Evolutionary conservation across 2,888 invertebrate genomes (phyloP), one percentile per base, ranked within the genome.

Genomic region (Platerodrilus igneus): DNA sequence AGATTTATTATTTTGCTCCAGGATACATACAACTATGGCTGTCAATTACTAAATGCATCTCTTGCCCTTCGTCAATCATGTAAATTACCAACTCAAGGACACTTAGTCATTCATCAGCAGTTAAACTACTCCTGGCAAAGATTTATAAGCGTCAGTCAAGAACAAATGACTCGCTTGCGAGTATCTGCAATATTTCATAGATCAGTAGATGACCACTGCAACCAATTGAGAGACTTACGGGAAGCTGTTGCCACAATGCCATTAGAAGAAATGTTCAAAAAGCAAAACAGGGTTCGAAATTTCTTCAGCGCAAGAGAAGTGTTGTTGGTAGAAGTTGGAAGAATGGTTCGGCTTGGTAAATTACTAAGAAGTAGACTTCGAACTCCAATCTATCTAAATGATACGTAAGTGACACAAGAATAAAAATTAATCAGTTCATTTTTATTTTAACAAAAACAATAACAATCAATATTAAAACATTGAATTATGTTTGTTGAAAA

Each of bases 21-120:
- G 86, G 82, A 83, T 32, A 86, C 86, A 10, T 86, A 81, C 64
- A 83, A 86, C 51, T 89, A 88, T 57, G 88, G 88, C 9, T 81
- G 80, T 56, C 86, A 88, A 67, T 68, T 88, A 45, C 68, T 86
- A 30, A 80, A 82, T 55, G 86, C 86, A 3, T 81, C 86, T 2
- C 68, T 83, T 33, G 78, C 83, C 8, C 62, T 89, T 42, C 71
- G 88, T 28, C 76, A 83, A 45, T 83, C 86, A 16, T 80, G 86
- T 61, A 78, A 83, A 58, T 67, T 83, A 49, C 70, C 75, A 13
- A 60, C 73, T 35, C 76, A 76, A 26, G 73, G 72, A 13, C 79
- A 82, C 54, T 70, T 72, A 22, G 66, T 66, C 42, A 68, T 81
- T 37, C 72, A 73, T 32, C 68, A 74, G 47, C 71, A 73, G 54